Evolutionary conservation across 2,797 vertebrate genomes (phyloP).

Genomic region (Eleutherodactylus coqui): DNA sequence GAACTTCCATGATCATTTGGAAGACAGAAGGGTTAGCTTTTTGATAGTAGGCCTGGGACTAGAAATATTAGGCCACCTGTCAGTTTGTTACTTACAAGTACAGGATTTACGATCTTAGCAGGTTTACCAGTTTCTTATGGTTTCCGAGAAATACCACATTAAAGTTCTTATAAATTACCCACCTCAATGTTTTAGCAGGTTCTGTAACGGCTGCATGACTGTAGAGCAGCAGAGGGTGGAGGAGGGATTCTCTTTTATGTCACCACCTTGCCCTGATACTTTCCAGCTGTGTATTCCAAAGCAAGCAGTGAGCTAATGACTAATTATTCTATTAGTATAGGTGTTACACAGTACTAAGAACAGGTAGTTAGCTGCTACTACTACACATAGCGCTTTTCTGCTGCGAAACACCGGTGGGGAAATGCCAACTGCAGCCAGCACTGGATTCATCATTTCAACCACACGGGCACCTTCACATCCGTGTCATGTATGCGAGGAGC

Average conservation of each 20-base stretch:
- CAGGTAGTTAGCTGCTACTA: not conserved
- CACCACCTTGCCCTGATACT: not conserved
- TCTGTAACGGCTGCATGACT: constrained; percentile 26
- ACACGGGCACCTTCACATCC: no score
- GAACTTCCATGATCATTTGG: not conserved
- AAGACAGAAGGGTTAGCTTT: not conserved
- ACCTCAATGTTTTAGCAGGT: not conserved
- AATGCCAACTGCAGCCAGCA: no score
- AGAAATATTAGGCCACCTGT: constrained; percentile 29
- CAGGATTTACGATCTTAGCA: not conserved
- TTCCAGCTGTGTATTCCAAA: not conserved
- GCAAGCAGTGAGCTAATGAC: not conserved
- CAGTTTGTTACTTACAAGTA: constrained; percentile 11
- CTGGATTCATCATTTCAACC: no score
- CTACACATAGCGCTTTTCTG: no score
- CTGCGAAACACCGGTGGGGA: no score
- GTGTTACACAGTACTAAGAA: not conserved
- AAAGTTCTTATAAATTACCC: constrained; percentile 7
- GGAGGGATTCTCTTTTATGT: not conserved
- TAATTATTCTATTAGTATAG: not conserved
- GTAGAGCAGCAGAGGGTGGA: not conserved
- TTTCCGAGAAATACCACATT: constrained; percentile 58
- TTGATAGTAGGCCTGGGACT: not conserved
- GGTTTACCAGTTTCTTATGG: not conserved
- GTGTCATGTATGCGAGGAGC: no score